These are phyloP conservation scores for Platysteira castanea DNA, from an alignment of 2,113 vertebrate species.

Conservation along the genomic window DNA sequence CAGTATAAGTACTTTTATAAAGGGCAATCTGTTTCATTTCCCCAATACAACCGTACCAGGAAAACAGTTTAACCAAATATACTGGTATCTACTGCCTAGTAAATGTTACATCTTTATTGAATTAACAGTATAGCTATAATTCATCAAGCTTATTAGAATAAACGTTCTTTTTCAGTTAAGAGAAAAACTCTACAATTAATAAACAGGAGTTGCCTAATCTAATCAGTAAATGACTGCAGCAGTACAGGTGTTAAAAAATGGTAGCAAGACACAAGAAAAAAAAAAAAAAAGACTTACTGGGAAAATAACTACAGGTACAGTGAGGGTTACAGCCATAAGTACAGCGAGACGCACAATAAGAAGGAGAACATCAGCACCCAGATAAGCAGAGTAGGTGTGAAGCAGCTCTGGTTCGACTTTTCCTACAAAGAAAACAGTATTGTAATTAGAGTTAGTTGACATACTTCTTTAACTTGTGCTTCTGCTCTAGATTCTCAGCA, in stretches of 20 bases:
- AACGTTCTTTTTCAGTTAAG: background rate
- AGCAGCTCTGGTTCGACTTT: constrained; percentile 88
- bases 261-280: background rate
- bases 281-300: constrained; percentile 58
- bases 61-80: background rate
- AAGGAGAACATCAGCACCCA: constrained; percentile 82
- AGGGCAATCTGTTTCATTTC: background rate
- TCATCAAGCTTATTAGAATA: background rate
- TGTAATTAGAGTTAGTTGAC: background rate
- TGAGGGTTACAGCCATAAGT: constrained; percentile 90
- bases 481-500: background rate
- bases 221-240: background rate
- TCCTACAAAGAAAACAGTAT: constrained; percentile 59
- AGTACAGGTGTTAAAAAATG: background rate
- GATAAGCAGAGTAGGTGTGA: constrained; percentile 87
- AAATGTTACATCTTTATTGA: background rate
- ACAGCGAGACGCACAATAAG: constrained; percentile 93
- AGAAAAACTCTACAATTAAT: background rate
- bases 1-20: background rate
- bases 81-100: background rate
- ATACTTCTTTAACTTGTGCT: background rate
- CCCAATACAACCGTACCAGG: background rate
- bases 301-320: constrained; percentile 95
- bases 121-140: background rate
- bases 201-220: background rate